Evolutionary conservation across 2,888 invertebrate species (phyloP).

Genomic region (Rhaphigaster nebulosa): DNA sequence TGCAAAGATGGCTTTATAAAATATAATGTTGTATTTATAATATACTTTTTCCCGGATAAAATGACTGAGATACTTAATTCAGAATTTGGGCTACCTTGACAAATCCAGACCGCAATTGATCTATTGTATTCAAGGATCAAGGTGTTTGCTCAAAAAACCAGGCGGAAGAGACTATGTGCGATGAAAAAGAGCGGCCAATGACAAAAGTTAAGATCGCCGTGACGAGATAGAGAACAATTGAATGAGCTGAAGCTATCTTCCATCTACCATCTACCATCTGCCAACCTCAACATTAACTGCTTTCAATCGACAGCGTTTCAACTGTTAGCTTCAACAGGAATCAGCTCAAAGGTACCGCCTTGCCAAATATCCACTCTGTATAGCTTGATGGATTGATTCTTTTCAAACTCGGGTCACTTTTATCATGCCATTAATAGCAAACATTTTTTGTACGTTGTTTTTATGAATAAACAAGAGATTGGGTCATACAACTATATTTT

Average conservation of each 20-base stretch:
- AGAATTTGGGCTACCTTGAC: neutral
- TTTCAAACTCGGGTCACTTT: neutral
- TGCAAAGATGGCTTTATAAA: neutral
- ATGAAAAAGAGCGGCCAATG: slow-evolving; percentile 30
- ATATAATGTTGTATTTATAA: neutral
- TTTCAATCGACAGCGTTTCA: slow-evolving; percentile 15
- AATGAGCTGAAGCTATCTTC: neutral
- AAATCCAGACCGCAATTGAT: neutral
- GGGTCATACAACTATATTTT: neutral
- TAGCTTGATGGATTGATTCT: neutral
- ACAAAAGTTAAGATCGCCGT: slow-evolving; percentile 38
- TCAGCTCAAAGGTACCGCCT: slow-evolving; percentile 11
- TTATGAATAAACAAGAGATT: neutral
- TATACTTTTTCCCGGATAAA: neutral
- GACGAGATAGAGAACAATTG: slow-evolving; percentile 48
- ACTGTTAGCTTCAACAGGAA: neutral
- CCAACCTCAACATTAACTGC: neutral
- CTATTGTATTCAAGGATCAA: neutral
- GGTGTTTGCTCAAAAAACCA: slow-evolving; percentile 9
- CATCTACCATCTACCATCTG: neutral
- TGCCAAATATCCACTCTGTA: neutral
- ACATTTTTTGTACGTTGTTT: neutral
- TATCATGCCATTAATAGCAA: neutral
- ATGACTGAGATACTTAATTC: neutral
- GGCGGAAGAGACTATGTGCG: neutral